Percentiles rank a stretch among this genome's conserved stretches.
phyloP scores from a whole-genome alignment of 2,113 vertebrate species.

The Meles meles region DNA sequence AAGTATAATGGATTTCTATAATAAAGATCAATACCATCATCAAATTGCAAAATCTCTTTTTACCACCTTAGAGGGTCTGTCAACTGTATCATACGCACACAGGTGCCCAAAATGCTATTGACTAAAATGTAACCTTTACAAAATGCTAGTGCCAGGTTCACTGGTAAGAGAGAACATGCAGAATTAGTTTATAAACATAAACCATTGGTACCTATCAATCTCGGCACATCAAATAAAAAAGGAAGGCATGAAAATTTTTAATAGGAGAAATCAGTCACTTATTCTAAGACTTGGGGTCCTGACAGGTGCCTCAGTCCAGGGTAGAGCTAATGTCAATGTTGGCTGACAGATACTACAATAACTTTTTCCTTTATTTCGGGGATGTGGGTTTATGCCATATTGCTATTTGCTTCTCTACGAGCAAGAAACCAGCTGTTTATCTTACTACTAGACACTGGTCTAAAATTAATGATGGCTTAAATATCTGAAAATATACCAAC shows the following conservation, averaged over 20 bases:
- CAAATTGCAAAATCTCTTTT: neutral
- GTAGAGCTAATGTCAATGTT: neutral
- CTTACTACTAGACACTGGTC: neutral
- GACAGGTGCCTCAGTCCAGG: neutral
- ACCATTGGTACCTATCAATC: neutral
- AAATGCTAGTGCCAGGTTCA: neutral
- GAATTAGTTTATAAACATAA: constrained; percentile 10
- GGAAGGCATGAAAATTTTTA: neutral
- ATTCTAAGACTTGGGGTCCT: neutral
- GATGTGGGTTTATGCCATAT: neutral
- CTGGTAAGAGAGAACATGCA: neutral
- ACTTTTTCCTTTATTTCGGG: constrained; percentile 13
- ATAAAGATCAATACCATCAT: neutral
- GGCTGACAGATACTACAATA: neutral
- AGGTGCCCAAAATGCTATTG: neutral
- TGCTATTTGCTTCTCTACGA: constrained; percentile 18
- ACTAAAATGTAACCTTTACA: neutral
- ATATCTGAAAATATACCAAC: constrained; percentile 1
- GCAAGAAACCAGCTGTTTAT: neutral
- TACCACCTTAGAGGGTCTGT: neutral
- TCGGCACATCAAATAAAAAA: neutral
- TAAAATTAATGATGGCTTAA: constrained; percentile 25
- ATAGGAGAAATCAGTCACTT: neutral
- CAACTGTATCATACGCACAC: neutral
- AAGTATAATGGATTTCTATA: neutral